Base-by-base conservation (phyloP, 2,113 vertebrate species). In the Sterna hirundo region DNA sequence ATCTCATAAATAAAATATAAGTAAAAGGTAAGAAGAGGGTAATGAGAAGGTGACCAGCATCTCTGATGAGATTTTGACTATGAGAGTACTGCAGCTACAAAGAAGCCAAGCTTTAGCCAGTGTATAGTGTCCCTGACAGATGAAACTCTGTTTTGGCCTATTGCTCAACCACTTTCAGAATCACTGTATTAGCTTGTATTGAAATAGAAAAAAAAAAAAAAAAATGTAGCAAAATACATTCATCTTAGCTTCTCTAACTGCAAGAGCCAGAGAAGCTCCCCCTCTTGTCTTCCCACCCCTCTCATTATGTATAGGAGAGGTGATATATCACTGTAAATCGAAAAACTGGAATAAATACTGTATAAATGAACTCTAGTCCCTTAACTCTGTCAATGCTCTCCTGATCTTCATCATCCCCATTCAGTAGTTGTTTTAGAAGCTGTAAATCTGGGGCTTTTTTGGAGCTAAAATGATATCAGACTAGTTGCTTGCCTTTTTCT, bases 241-340 rank as follows among this genome's bases (percentile, higher is more conserved):
- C 13, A 32, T 83, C 8, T 75, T 47, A n/a, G 13, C 42, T 83
- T 79, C 34, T 17, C 36, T 47, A 51, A 52, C 15, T 46, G 14
- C 47, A 68, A 61, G 49, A 86, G 58, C 8, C 10, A 80, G 52
- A 68, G 71, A 71, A 66, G 7, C 38, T 71, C 10, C 14, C 16
- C 19, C 5, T 57, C 23, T 40, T 57, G 4, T 66, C 25, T 30
- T 36, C 20, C 17, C 55, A 3, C 4, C 2, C 1, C 2, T 2
- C 3, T 18, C 11, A 34, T 52, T 71, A 44, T 23, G 9, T n/a
- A 40, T 20, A 52, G 34, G 38, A 72, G 5, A 76, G 23, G 10
- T 54, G 40, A 70, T 22, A 75, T 7, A 47, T 7, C 3, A 25
- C 6, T 38, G 10, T 58, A 76, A 83, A 58, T 42, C 7, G 16